Base-by-base conservation (phyloP, 2,113 vertebrate species). In the Serinus canaria region DNA sequence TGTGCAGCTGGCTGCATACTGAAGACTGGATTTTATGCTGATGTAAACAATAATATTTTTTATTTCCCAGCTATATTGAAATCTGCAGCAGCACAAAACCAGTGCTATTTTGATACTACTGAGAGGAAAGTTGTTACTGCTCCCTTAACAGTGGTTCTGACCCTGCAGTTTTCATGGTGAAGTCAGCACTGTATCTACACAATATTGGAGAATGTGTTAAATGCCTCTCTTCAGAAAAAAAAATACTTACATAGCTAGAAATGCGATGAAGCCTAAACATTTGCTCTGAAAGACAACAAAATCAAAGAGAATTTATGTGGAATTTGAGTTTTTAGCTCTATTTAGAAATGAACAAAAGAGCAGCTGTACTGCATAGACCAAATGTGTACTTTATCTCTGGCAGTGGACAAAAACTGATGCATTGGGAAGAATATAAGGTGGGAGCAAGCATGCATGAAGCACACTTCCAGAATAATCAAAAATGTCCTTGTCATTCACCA, bases 11-110 rank as follows among this genome's bases (percentile, higher is more conserved):
- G 75, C 86, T 95, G 76, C 83, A 59, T 59, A 39, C 68, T 86
- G 50, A 83, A 69, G 68, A 63, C 55, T 59, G 86, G 55, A 66
- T 83, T 90, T 94, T 92, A 67, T 88, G 86, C 90, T 92, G 83
- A 94, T 93, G 6, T 81, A 77, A 93, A 94, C 72, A 92, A 37
- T 83, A 80, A 22, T 88, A 88, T 90, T 94, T 96, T 96, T 93
- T 86, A 88, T 92, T 92, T 95, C 76, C 64, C 50, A 53, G 35
- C 64, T 86, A 74, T 81, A 64, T 43, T 83, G 83, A 93, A 94
- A 83, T 90, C 47, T 86, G 55, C 76, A 90, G 63, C 55, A 66
- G 41, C 76, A 86, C 24, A 90, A 85, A 90, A 77, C 1, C 10
- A 43, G 7, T 88, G 46, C 79, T 94, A 83, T 96, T 95, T 93